Evolutionary conservation across 2,113 vertebrate species (phyloP).

Genomic region (Notiomystis cincta): DNA sequence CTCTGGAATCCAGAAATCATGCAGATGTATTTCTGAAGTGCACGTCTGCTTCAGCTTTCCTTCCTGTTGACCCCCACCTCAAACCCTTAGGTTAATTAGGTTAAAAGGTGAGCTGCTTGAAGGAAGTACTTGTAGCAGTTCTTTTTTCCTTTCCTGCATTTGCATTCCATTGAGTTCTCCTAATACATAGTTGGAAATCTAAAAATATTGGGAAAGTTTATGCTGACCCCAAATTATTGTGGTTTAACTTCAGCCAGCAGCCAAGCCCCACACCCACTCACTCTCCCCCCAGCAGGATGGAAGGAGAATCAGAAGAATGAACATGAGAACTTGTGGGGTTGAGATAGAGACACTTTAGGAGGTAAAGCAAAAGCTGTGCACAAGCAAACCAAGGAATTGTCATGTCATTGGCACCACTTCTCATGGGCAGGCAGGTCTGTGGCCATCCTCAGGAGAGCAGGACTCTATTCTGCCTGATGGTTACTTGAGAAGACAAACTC

Average conservation of each 20-base stretch:
- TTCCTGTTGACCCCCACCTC: accelerated
- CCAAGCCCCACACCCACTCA: not conserved
- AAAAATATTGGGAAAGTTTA: not conserved
- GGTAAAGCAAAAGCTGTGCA: not conserved
- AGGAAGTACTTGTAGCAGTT: not conserved
- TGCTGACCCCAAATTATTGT: not conserved
- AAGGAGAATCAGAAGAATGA: not conserved
- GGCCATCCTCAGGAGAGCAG: not conserved
- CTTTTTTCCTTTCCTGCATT: not conserved
- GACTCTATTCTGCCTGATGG: not conserved
- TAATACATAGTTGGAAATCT: not conserved
- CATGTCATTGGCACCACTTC: too few species aligned
- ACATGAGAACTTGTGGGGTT: not conserved
- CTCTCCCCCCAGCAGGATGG: not conserved
- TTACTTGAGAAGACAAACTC: not conserved
- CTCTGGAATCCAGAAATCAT: not conserved
- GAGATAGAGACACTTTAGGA: not conserved
- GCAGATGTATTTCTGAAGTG: not conserved
- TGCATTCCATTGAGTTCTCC: not conserved
- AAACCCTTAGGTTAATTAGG: not conserved
- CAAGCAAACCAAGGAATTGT: not conserved
- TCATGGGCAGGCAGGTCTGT: not conserved
- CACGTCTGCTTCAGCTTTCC: accelerated
- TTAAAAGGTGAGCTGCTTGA: not conserved
- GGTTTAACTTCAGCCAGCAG: not conserved